A percentile compares a stretch with the other conserved stretches of the same genome.
Evolutionary conservation across 2,888 invertebrate species (phyloP).

Genomic region (Neoscelio sp.): DNA sequence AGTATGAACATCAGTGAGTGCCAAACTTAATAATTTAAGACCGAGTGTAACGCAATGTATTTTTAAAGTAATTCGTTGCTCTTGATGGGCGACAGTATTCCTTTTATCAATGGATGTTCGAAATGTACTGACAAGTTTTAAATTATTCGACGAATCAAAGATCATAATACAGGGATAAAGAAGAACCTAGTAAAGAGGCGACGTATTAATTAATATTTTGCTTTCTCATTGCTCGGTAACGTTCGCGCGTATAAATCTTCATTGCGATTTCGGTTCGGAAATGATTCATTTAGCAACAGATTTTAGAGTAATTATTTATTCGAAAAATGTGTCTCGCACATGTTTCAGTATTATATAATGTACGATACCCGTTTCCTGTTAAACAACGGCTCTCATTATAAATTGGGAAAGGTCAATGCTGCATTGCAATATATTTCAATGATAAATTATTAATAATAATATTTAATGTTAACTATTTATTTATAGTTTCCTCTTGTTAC

Average conservation of each 20-base stretch:
- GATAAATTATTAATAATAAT: constrained; percentile 58
- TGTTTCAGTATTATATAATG: constrained; percentile 65
- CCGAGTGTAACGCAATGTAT: constrained; percentile 79
- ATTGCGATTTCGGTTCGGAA: constrained; percentile 38
- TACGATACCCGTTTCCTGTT: constrained; percentile 45
- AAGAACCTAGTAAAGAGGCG: constrained; percentile 53
- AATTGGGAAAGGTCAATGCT: constrained; percentile 56
- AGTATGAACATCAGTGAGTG: constrained; percentile 76
- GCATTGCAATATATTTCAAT: constrained; percentile 59
- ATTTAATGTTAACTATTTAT: constrained; percentile 67
- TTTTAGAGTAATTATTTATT: constrained; percentile 53
- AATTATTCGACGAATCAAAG: constrained; percentile 77
- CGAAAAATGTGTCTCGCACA: constrained; percentile 32
- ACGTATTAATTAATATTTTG: constrained; percentile 45
- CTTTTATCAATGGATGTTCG: constrained; percentile 79
- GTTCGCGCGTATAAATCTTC: constrained; percentile 54
- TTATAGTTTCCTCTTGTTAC: constrained; percentile 66
- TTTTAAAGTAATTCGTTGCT: constrained; percentile 77
- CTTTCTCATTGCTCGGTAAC: constrained; percentile 57
- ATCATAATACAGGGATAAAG: constrained; percentile 68
- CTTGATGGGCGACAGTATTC: constrained; percentile 79
- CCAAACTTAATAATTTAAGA: constrained; percentile 78
- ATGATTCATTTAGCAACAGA: constrained; percentile 49
- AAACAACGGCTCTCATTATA: constrained; percentile 34
- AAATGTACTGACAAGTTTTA: constrained; percentile 79